phyloP scores from a whole-genome alignment of 2,888 invertebrate genomes.

The Protodeltote pygarga region DNA sequence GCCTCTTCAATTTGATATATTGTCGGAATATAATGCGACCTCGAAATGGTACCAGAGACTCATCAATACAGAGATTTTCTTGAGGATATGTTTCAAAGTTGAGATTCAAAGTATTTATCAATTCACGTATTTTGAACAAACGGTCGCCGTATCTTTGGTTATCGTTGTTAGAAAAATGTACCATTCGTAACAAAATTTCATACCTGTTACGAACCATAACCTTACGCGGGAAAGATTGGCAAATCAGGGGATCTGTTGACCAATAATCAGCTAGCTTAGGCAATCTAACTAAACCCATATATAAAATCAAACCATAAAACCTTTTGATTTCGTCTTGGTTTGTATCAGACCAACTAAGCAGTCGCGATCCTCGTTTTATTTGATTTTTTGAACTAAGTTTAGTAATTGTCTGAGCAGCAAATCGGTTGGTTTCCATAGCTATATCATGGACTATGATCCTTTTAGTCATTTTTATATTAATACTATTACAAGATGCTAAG shows the following conservation, averaged over 20 bases:
- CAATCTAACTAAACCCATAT: constrained; percentile 38
- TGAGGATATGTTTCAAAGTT: constrained; percentile 10
- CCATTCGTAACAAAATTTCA: constrained; percentile 23
- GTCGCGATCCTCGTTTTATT: constrained; percentile 22
- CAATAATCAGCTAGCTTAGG: constrained; percentile 26
- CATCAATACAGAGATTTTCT: constrained; percentile 30
- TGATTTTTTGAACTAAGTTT: constrained; percentile 20
- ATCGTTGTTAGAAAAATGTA: constrained; percentile 27
- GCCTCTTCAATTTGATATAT: constrained; percentile 36
- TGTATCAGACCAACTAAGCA: constrained; percentile 30
- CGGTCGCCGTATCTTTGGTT: constrained; percentile 25
- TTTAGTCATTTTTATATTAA: too few relatives aligned
- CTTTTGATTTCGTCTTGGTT: constrained; percentile 32
- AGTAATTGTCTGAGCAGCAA: constrained; percentile 25
- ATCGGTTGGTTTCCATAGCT: constrained; percentile 36
- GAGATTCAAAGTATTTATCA: constrained; percentile 12
- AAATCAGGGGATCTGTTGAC: constrained; percentile 12
- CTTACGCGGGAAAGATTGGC: constrained; percentile 14
- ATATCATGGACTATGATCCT: constrained; percentile 37
- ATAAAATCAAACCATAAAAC: constrained; percentile 35
- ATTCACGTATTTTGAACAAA: constrained; percentile 16
- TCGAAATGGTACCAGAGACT: constrained; percentile 27
- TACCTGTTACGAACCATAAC: constrained; percentile 18
- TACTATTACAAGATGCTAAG: too few relatives aligned
- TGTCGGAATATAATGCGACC: constrained; percentile 29